phyloP scores from a whole-genome alignment of 2,888 invertebrate species.

The Heliconius charithonia region DNA sequence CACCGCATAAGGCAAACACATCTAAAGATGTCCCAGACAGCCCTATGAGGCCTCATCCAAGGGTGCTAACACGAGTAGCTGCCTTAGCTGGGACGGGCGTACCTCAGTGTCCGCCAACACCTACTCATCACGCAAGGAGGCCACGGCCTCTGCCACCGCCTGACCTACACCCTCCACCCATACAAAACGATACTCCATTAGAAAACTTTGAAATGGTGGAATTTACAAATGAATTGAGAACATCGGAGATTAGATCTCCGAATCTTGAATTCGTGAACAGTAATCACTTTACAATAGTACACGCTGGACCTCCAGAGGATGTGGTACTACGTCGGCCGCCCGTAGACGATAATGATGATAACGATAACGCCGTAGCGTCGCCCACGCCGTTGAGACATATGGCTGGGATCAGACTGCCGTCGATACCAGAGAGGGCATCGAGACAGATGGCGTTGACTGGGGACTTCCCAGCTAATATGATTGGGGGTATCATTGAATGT shows the following conservation, averaged over 20 bases:
- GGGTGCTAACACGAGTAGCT: constrained; percentile 84
- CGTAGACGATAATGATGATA: constrained; percentile 72
- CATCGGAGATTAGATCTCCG: constrained; percentile 81
- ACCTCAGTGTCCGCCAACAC: constrained; percentile 93
- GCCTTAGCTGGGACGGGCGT: constrained; percentile 82
- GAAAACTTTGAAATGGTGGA: constrained; percentile 79
- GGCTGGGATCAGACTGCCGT: constrained; percentile 90
- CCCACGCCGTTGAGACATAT: constrained; percentile 87
- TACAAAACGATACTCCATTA: constrained; percentile 70
- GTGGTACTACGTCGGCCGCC: constrained; percentile 77
- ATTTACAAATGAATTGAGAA: constrained; percentile 77
- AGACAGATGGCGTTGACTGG: constrained; percentile 83
- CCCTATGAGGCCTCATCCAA: constrained; percentile 85
- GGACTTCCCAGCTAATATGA: constrained; percentile 82
- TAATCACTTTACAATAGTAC: constrained; percentile 83
- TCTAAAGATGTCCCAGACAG: constrained; percentile 63
- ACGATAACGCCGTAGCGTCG: constrained; percentile 80
- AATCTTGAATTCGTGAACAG: constrained; percentile 83
- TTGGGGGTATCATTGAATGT: constrained; percentile 84
- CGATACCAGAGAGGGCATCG: constrained; percentile 89
- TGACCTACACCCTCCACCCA: constrained; percentile 80
- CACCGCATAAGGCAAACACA: constrained; percentile 63
- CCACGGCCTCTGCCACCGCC: constrained; percentile 85
- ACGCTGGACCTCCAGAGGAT: constrained; percentile 79
- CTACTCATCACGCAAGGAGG: constrained; percentile 92